Evolutionary conservation across 2,113 vertebrate genomes (phyloP), one percentile per base, ranked within the genome.

Genomic region (Python bivittatus): DNA sequence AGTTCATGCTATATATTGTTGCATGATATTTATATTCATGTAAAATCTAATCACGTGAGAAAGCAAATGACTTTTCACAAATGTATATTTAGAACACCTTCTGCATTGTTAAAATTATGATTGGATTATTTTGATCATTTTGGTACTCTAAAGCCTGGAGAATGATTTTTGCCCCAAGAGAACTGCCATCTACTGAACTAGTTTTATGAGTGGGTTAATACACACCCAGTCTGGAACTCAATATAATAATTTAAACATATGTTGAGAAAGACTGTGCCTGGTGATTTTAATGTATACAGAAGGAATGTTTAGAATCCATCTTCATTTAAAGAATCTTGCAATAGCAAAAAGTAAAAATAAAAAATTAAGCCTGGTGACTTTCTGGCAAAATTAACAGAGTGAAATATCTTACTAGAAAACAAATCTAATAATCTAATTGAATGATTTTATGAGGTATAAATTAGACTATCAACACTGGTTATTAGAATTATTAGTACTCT

Each of bases 51-150:
- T 29, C 22, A 38, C 25, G 53, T 83, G 54, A n/a, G 33, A 60
- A 57, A 56, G 57, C 42, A 12, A 88, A 90, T 93, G 13, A 22
- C n/a, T 85, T 94, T 86, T 88, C 57, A 84, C 68, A 94, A 29
- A 79, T 60, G 38, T 38, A 38, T 11, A 0, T 0, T 17, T 58
- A 42, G 17, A 48, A 88, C 33, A 83, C 44, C 29, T 0, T 2
- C 42, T 42, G 20, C 0, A 4, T 3, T n/a, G 56, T 0, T 58
- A 22, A 10, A 9, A 23, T 52, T 38, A 64, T 53, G 2, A 22
- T 20, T 88, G 61, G 33, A 91, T 91, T 5, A 8, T 64, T 68
- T 33, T 68, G 58, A 54, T 29, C 7, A 29, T 25, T 56, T 92
- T 92, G 38, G 44, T 6, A 87, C 22, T 33, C 9, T 17, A 25